Evolutionary conservation across 1,140 invertebrate species (phyloP), one percentile per base, ranked within the genome.

Genomic region (Stegodyphus dumicola): DNA sequence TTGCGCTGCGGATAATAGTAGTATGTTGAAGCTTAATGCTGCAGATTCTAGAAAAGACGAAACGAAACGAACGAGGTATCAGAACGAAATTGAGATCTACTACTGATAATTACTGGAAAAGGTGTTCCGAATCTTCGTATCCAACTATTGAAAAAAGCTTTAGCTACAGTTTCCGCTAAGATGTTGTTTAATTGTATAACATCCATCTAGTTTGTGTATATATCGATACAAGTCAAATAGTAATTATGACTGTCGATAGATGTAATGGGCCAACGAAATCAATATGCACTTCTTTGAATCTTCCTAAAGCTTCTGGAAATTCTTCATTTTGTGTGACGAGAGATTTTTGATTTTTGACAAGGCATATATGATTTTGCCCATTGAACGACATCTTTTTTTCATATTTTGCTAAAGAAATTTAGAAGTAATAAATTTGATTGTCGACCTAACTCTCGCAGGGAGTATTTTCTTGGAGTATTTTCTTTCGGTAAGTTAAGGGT

Each of bases 191-290:
- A 54, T 17, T 10, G 73, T 2, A 60, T 18, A 7, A 48, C 51
- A 13, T 75, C 6, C 73, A 75, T 75, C 73, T 49, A 6, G 6
- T 5, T 80, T 0, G 91, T 90, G 84, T 89, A 92, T 9, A 91
- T 81, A 77, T 92, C 90, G 6, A 92, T 90, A 15, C 89, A 88
- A 0, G 92, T 92, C 4, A 92, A 86, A 10, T 87, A 86, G 81
- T 92, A 92, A 11, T 48, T 74, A 71, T 84, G 89, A 15, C 88
- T 90, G 7, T 51, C 0, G 88, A 88, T 6, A 90, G 3, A 93
- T 74, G 65, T 10, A 53, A 54, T 33, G 48, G 7, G 7, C 6
- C 15, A 10, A 49, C 7, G 15, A 66, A 17, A 18, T 78, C 49
- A 10, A 60, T 5, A 60, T 60, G 56, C 5, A 60, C 56, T 60